Percentiles rank a stretch among this genome's conserved stretches.
Evolutionary conservation across 1,140 invertebrate species (phyloP).

Genomic region (Drosophila oshimai): DNA sequence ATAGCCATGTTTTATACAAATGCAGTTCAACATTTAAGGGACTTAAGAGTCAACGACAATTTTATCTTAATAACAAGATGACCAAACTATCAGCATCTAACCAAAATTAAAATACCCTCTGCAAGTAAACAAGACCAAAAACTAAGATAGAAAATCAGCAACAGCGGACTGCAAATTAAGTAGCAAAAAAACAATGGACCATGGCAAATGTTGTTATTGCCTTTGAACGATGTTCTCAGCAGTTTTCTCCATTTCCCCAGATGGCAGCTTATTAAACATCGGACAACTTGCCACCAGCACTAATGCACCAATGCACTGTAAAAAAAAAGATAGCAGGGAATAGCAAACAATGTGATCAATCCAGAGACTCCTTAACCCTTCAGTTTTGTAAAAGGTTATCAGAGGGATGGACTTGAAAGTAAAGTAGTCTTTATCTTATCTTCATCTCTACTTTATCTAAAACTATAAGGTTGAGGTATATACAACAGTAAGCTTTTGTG

Average conservation of each 20-base stretch:
- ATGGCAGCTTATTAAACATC: conserved; percentile 29
- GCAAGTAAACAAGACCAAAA: conserved; percentile 7
- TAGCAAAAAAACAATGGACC: conserved; percentile 27
- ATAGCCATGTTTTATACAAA: too few relatives aligned
- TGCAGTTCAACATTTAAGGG: too few relatives aligned
- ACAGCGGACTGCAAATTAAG: conserved; percentile 47
- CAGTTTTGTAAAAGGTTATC: background rate
- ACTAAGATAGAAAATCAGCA: background rate
- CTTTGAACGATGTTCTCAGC: conserved; percentile 33
- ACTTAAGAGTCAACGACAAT: too few relatives aligned
- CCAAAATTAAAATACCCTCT: too few relatives aligned
- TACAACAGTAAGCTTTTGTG: too few relatives aligned
- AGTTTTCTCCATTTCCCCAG: background rate
- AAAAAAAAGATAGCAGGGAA: conserved; percentile 32
- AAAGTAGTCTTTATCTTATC: conserved; percentile 3
- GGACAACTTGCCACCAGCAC: background rate
- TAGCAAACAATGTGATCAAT: conserved; percentile 26
- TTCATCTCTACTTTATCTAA: too few relatives aligned
- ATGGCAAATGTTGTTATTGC: conserved; percentile 44
- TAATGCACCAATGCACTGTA: background rate
- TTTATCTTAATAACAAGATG: too few relatives aligned
- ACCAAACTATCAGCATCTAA: background rate
- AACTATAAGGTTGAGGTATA: too few relatives aligned
- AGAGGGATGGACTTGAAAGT: background rate
- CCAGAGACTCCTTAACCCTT: conserved; percentile 13